These are phyloP conservation scores for Intellagama lesueurii DNA, from an alignment of 2,797 vertebrate genomes.

Conservation along the genomic window DNA sequence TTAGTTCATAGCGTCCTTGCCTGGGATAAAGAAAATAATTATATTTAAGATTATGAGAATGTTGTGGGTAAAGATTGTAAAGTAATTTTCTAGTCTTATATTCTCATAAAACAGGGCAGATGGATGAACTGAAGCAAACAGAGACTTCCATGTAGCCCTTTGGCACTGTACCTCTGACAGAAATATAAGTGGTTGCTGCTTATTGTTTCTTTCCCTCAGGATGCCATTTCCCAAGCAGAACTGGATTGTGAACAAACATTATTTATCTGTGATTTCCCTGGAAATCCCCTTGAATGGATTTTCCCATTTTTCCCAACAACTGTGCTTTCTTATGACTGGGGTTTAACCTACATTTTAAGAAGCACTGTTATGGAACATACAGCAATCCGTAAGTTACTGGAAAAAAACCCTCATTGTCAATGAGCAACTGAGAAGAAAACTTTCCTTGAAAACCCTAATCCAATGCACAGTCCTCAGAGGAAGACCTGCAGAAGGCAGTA, in stretches of 20 bases:
- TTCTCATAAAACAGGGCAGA: conserved; percentile 39
- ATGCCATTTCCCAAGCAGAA: background rate
- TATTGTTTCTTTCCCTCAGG: background rate
- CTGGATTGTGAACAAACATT: background rate
- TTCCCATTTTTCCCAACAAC: background rate
- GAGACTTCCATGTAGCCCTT: conserved; percentile 6
- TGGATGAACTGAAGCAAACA: conserved; percentile 38
- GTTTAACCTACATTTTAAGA: background rate
- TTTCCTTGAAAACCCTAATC: background rate
- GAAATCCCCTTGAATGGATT: background rate
- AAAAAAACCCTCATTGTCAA: background rate
- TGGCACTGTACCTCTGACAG: background rate
- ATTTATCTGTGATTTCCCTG: background rate
- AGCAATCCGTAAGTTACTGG: conserved; percentile 1
- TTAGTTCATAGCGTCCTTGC: conserved; percentile 33
- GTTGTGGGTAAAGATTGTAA: conserved; percentile 23
- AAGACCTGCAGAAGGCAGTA: background rate
- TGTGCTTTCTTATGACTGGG: background rate
- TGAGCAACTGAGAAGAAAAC: background rate
- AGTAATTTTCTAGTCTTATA: conserved; percentile 30
- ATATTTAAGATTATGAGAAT: conserved; percentile 28
- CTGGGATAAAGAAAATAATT: conserved; percentile 39
- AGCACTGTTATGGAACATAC: background rate
- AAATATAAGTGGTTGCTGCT: background rate
- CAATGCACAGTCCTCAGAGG: background rate